These are phyloP conservation scores for Virgularia gustaviana DNA, from an alignment of 92 coral and sea anemone species.

Conservation along the genomic window DNA sequence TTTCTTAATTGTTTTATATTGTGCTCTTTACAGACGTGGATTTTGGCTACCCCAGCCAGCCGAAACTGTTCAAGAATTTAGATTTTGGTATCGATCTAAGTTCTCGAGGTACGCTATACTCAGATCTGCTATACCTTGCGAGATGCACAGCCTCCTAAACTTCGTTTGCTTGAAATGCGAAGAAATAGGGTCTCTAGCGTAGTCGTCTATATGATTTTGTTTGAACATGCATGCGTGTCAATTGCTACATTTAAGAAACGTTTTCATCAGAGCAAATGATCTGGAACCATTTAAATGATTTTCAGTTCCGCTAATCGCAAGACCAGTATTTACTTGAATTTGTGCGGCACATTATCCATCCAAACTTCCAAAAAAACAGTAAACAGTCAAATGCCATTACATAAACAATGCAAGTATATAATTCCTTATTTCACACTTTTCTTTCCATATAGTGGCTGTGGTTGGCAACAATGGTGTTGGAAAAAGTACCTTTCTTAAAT, in stretches of 20 bases:
- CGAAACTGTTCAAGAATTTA: slow-evolving; percentile 64
- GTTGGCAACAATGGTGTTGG: slow-evolving; percentile 99
- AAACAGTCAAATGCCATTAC: no score
- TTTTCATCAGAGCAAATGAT: no score
- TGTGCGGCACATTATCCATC: no score
- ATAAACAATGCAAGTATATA: no score
- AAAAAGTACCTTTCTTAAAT: slow-evolving; percentile 90
- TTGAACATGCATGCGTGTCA: neutral
- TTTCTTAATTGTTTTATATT: neutral
- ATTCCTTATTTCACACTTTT: no score
- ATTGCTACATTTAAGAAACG: no score
- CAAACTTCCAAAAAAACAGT: no score
- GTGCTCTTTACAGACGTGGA: slow-evolving; percentile 56
- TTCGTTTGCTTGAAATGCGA: neutral
- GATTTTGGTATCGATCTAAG: slow-evolving; percentile 94
- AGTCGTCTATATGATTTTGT: neutral
- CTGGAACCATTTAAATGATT: no score
- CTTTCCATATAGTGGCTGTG: slow-evolving; percentile 88
- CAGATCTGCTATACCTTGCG: neutral
- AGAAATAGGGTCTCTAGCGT: no score
- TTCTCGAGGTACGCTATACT: slow-evolving; percentile 63
- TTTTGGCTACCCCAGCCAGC: slow-evolving; percentile 78
- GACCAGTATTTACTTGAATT: no score
- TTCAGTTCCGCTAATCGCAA: no score
- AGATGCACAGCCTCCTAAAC: neutral